phyloP scores from a whole-genome alignment of 1,140 invertebrate species.

The Psix sp. region DNA sequence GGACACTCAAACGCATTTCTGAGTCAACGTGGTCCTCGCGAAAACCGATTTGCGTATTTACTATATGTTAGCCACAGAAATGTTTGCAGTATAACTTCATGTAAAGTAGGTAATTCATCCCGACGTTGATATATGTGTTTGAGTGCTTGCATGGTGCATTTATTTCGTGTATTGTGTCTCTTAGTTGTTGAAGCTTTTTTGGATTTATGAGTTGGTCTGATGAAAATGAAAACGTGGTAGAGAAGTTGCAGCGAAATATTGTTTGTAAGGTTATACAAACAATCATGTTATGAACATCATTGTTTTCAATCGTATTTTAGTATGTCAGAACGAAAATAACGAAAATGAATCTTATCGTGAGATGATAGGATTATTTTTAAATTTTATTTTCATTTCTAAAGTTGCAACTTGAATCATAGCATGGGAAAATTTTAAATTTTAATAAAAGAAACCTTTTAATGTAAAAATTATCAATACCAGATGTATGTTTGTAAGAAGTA shows the following conservation, averaged over 20 bases:
- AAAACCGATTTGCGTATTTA: constrained; percentile 40
- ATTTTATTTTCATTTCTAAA: no score
- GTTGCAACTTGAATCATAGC: no score
- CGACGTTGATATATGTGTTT: constrained; percentile 43
- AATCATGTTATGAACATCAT: no score
- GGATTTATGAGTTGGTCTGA: constrained; percentile 9
- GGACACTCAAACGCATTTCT: constrained; percentile 4
- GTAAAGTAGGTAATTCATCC: constrained; percentile 45
- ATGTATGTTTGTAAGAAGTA: no score
- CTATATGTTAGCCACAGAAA: constrained; percentile 32
- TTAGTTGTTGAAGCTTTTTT: background rate
- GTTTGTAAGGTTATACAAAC: no score
- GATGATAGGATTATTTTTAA: no score
- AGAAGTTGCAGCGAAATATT: background rate
- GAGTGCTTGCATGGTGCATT: constrained; percentile 29
- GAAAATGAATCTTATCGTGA: no score
- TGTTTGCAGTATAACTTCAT: constrained; percentile 29
- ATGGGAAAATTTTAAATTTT: no score
- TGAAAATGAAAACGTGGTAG: background rate
- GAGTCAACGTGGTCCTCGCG: constrained; percentile 9
- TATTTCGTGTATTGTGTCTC: constrained; percentile 22
- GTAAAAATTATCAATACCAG: no score
- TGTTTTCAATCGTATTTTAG: no score
- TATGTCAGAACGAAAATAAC: no score
- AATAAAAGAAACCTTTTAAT: no score